These are phyloP conservation scores for Drosophila nikananu DNA, from an alignment of 1,140 invertebrate species.

Conservation along the genomic window DNA sequence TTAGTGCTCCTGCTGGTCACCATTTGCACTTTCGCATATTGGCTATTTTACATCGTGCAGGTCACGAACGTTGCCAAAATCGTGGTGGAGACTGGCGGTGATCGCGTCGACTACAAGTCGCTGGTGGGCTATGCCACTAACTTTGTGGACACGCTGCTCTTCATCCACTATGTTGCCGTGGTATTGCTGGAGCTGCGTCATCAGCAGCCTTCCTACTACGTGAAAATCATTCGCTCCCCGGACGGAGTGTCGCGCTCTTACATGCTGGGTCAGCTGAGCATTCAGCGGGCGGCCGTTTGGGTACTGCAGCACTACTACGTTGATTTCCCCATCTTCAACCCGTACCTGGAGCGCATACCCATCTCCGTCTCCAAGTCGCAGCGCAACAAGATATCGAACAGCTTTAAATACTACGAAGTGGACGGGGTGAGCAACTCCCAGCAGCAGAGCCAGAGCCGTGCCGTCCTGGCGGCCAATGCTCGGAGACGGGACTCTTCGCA, in stretches of 20 bases:
- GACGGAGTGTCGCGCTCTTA: constrained; percentile 95
- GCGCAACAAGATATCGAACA: constrained; percentile 90
- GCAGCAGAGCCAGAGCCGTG: constrained; percentile 88
- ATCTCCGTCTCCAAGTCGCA: constrained; percentile 90
- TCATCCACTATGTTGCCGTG: constrained; percentile 97
- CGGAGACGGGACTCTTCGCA: constrained; percentile 94
- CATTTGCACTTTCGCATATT: constrained; percentile 97
- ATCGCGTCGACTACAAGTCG: constrained; percentile 92
- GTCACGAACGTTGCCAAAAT: constrained; percentile 92
- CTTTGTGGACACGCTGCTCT: constrained; percentile 96
- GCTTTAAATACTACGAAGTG: constrained; percentile 99
- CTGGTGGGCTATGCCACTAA: constrained; percentile 96
- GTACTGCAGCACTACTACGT: constrained; percentile 97
- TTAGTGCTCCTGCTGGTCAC: constrained; percentile 95
- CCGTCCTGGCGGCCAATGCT: constrained; percentile 90
- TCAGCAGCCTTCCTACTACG: constrained; percentile 94
- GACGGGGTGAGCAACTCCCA: constrained; percentile 92
- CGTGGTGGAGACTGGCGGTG: constrained; percentile 90
- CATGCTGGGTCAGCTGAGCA: constrained; percentile 95
- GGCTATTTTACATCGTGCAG: constrained; percentile 98
- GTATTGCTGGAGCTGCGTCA: constrained; percentile 97
- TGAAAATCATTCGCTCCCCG: constrained; percentile 96
- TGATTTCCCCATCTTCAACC: constrained; percentile 98
- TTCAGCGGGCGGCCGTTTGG: constrained; percentile 97
- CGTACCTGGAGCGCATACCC: constrained; percentile 96